phyloP scores from a whole-genome alignment of 1,140 invertebrate genomes.

The Aricia agestis region DNA sequence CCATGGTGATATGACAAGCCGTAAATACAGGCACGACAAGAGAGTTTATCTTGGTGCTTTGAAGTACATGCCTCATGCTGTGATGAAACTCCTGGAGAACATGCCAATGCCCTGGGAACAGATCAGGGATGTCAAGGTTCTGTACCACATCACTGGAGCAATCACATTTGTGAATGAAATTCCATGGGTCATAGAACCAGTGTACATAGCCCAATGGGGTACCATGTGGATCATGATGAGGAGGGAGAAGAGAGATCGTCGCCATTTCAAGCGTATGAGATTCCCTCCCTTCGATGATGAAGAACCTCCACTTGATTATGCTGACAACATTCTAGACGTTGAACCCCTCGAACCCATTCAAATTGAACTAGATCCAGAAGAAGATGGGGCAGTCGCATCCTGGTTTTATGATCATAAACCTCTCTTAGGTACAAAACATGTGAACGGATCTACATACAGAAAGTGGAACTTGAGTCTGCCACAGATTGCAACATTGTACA shows the following conservation, averaged over 20 bases:
- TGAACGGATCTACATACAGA: constrained; percentile 98
- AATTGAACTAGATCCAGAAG: constrained; percentile 97
- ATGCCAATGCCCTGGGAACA: constrained; percentile 99
- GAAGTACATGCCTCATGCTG: constrained; percentile 99
- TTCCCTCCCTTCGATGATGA: constrained; percentile 99
- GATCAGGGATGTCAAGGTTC: constrained; percentile 97
- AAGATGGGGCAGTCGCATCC: constrained; percentile 92
- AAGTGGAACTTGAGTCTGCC: constrained; percentile 97
- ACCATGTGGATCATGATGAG: constrained; percentile 99
- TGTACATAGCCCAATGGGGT: constrained; percentile 99
- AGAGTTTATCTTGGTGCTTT: constrained; percentile 98
- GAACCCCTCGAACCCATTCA: constrained; percentile 99
- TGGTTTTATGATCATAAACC: constrained; percentile 99
- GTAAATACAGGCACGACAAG: constrained; percentile 99
- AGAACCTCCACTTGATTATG: constrained; percentile 99
- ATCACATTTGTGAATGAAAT: constrained; percentile 99
- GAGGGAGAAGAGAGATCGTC: constrained; percentile 97
- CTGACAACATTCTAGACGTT: constrained; percentile 99
- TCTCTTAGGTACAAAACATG: constrained; percentile 91
- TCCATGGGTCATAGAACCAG: constrained; percentile 99
- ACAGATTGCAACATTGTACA: constrained; percentile 97
- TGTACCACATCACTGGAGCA: constrained; percentile 99
- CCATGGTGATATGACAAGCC: constrained; percentile 99
- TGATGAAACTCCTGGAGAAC: constrained; percentile 98
- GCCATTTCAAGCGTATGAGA: constrained; percentile 99